Evolutionary conservation across 2,113 vertebrate genomes (phyloP), one percentile per base, ranked within the genome.

Genomic region (Mormyrus iriodes): DNA sequence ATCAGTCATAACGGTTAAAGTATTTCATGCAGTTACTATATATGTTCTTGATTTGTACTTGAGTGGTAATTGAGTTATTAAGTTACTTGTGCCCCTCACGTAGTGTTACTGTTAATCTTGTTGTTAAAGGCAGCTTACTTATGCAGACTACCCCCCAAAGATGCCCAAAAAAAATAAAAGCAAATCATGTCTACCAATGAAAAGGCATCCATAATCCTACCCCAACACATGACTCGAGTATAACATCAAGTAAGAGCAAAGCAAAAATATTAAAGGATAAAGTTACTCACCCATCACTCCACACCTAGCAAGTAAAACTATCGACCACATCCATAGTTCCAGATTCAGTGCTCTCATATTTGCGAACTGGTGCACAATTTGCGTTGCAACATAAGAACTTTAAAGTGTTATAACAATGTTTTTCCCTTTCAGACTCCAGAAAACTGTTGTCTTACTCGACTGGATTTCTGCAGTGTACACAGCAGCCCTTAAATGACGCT

Each of bases 261-360:
- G 17, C 31, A 73, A 1, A 35, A 65, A 86, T 39, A 9, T 46
- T 85, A 42, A 65, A 24, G n/a, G 58, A 13, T 61, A 42, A 13
- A 31, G n/a, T 13, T 31, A 86, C 88, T 89, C 73, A 89, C 88
- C 83, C 42, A 53, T 86, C 42, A 85, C 88, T 15, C 13, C 83
- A 2, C 19, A 86, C 4, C 24, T n/a, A 49, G 65, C 17, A 73
- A 69, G 52, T 69, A 86, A 89, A 49, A 86, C 13, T 52, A 89
- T 69, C 61, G 27, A 8, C 61, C 42, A 83, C 55, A 82, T 55
- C 88, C 69, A 86, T 31, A 73, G 55, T 49, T 44, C 51, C 88
- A 39, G 35, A 44, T 46, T 44, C 10, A 21, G 46, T 39, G 52
- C 42, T n/a, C 88, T 82, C 88, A 89, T 89, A 15, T 89, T 58